These are phyloP conservation scores for Hoplias malabaricus DNA, from an alignment of 2,113 vertebrate genomes.

Conservation along the genomic window DNA sequence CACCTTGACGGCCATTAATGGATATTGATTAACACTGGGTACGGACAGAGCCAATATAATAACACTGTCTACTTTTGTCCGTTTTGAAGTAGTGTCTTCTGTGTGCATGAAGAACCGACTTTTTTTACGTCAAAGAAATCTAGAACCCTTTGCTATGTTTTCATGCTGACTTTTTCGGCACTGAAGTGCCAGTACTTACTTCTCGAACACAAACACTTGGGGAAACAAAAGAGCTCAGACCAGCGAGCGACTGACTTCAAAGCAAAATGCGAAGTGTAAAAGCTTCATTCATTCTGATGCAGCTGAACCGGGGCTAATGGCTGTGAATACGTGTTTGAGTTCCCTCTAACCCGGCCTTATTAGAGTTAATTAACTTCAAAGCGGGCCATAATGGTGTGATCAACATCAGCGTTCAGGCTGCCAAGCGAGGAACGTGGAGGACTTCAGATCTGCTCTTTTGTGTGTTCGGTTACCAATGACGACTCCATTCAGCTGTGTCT, in stretches of 20 bases:
- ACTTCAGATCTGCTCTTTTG: slow-evolving; percentile 41
- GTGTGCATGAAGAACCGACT: too few relatives aligned
- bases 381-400: slow-evolving; percentile 51
- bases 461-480: slow-evolving; percentile 26
- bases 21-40: too few relatives aligned
- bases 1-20: too few relatives aligned
- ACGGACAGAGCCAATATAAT: too few relatives aligned
- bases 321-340: slow-evolving; percentile 10
- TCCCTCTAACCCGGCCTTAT: slow-evolving; percentile 57
- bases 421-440: slow-evolving; percentile 27
- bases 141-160: too few relatives aligned
- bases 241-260: too few relatives aligned
- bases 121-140: too few relatives aligned
- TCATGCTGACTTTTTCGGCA: too few relatives aligned
- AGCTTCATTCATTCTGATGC: not conserved
- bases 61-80: too few relatives aligned
- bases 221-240: not conserved
- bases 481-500: slow-evolving; percentile 42
- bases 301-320: slow-evolving; percentile 17
- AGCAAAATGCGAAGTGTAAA: not conserved
- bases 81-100: too few relatives aligned
- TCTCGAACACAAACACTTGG: not conserved
- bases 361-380: slow-evolving; percentile 71
- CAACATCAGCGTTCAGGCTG: slow-evolving; percentile 41
- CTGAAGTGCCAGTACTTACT: too few relatives aligned